Evolutionary conservation across 30 jellyfish, hydroid and myxozoan species (phyloP).

Genomic region (Nemopilema nomurai): DNA sequence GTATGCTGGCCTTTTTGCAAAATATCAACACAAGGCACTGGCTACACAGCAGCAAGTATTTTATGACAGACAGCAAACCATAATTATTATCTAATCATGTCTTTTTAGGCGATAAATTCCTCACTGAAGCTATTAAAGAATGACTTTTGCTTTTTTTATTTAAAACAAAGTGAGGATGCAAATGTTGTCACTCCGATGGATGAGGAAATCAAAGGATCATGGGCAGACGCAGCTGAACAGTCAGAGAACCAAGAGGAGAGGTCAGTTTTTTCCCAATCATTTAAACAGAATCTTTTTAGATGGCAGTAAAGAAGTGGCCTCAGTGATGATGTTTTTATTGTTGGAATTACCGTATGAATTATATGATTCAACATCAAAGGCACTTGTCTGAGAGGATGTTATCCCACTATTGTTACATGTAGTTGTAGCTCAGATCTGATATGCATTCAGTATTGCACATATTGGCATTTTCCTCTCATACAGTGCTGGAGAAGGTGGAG

Average conservation of each 20-base stretch:
- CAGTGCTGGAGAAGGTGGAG: slow-evolving; percentile 11
- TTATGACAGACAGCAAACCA: too few species aligned
- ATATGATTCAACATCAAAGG: neutral
- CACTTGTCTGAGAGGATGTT: neutral
- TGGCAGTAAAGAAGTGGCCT: neutral
- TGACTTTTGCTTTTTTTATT: neutral
- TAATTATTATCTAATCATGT: too few species aligned
- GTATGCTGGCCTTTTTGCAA: too few species aligned
- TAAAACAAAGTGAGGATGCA: slow-evolving; percentile 80
- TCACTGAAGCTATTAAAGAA: neutral
- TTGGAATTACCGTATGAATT: neutral
- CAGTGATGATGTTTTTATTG: neutral
- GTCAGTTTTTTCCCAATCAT: too few species aligned
- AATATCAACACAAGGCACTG: too few species aligned
- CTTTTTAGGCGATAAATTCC: too few species aligned
- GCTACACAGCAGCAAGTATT: too few species aligned
- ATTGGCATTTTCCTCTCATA: neutral
- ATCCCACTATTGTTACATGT: neutral
- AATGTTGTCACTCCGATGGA: slow-evolving; percentile 59
- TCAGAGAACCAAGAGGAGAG: slow-evolving; percentile 53
- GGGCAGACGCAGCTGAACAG: slow-evolving; percentile 80
- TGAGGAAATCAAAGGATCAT: slow-evolving; percentile 71
- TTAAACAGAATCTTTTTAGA: neutral
- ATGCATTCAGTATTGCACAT: neutral
- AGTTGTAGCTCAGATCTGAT: too few species aligned